Conservation (phyloP, 2,113 vertebrate genomes). For the Atrichornis clamosus region DNA sequence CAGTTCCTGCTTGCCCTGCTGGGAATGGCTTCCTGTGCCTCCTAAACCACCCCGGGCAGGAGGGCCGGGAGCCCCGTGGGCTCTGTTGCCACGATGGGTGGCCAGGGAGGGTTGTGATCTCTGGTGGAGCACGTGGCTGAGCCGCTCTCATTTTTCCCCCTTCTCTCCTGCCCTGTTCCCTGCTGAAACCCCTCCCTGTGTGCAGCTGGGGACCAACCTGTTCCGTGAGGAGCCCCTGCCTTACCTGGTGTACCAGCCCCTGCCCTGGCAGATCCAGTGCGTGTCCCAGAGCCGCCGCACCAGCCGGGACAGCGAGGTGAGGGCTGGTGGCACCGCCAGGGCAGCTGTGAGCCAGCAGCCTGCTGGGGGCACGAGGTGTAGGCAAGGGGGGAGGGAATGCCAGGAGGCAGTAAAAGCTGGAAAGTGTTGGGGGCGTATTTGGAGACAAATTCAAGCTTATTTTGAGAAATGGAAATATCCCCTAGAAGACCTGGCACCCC, state of each 20-base stretch:
- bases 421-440: fast-evolving
- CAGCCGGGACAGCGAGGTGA: conserved; percentile 80
- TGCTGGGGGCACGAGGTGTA: neutral
- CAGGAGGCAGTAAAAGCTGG: neutral
- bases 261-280: conserved; percentile 86
- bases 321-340: neutral
- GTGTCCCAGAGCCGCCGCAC: conserved; percentile 79
- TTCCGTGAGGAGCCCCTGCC: conserved; percentile 75
- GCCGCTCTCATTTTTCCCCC: neutral
- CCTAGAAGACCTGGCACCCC: neutral
- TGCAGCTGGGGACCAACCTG: conserved; percentile 73
- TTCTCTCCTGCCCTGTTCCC: neutral
- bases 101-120: fast-evolving
- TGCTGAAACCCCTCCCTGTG: neutral
- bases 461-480: neutral
- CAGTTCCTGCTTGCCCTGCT: neutral
- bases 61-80: neutral
- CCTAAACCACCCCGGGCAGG: neutral
- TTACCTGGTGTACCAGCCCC: conserved; percentile 82
- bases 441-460: neutral
- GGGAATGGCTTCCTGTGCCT: neutral
- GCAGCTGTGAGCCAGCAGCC: fast-evolving
- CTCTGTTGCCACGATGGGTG: neutral
- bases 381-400: neutral
- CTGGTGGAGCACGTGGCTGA: fast-evolving